A percentile compares a stretch with the other conserved stretches of the same genome.
phyloP scores from a whole-genome alignment of 2,797 vertebrate species.

The Propithecus perrieri region DNA sequence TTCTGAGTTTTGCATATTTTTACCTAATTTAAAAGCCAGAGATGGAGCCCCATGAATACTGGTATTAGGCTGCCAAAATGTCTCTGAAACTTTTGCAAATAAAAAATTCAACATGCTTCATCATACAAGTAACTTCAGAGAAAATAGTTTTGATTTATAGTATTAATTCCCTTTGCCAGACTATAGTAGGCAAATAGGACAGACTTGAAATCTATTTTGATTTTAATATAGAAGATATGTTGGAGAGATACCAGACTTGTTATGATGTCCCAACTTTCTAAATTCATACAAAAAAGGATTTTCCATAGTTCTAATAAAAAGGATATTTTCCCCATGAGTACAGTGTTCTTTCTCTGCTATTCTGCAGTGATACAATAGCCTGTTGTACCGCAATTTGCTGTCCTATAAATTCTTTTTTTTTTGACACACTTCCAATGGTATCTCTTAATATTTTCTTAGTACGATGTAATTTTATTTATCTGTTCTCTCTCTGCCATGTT shows the following conservation, averaged over 20 bases:
- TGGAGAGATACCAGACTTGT: constrained; percentile 18
- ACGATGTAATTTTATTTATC: background rate
- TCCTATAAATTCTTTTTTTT: background rate
- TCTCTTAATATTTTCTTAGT: background rate
- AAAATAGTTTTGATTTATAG: constrained; percentile 54
- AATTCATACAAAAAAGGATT: constrained; percentile 38
- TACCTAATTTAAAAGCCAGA: constrained; percentile 51
- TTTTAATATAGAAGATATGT: constrained; percentile 53
- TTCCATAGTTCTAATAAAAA: constrained; percentile 15
- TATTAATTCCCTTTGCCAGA: constrained; percentile 47
- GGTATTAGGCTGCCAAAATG: background rate
- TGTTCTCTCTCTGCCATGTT: background rate
- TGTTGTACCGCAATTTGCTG: background rate
- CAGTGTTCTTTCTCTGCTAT: background rate
- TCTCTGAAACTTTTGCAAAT: constrained; percentile 50
- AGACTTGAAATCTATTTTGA: background rate
- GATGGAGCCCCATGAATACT: background rate
- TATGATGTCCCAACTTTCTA: constrained; percentile 1
- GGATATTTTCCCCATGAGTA: background rate
- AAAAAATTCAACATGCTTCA: constrained; percentile 21
- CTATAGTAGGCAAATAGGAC: background rate
- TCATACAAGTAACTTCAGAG: constrained; percentile 24
- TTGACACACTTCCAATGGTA: background rate
- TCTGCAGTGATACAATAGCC: background rate
- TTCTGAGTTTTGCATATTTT: constrained; percentile 49